These are phyloP conservation scores for Hylyphantes graminicola DNA, from an alignment of 1,140 invertebrate species.

Conservation along the genomic window DNA sequence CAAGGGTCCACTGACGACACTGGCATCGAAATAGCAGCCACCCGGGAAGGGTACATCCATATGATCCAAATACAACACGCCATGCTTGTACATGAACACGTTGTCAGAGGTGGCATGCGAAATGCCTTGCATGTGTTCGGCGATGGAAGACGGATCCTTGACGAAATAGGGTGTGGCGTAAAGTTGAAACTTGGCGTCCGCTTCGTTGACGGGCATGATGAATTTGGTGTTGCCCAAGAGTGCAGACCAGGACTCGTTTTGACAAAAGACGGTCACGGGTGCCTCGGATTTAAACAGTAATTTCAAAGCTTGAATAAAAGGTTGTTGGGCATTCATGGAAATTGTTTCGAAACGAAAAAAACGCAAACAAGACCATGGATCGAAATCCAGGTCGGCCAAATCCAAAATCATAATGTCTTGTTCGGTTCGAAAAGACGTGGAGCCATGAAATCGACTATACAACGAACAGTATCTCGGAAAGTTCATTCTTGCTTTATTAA, in stretches of 20 bases:
- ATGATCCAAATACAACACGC: slow-evolving; percentile 4
- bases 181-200: neutral
- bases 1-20: neutral
- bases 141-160: neutral
- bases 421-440: neutral
- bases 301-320: slow-evolving; percentile 11
- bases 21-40: neutral
- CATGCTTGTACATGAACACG: slow-evolving; percentile 16
- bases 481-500: slow-evolving; percentile 22
- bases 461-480: neutral
- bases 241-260: slow-evolving; percentile 4
- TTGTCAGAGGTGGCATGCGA: neutral
- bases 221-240: slow-evolving; percentile 2
- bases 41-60: slow-evolving; percentile 6
- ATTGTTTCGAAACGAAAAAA: neutral
- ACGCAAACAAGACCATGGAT: neutral
- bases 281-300: neutral
- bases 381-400: neutral
- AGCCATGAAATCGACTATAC: slow-evolving; percentile 21
- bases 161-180: slow-evolving; percentile 22
- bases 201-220: neutral
- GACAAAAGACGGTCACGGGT: neutral
- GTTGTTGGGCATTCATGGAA: neutral
- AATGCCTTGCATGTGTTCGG: neutral
- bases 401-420: neutral